Conservation (phyloP, 2,113 vertebrate genomes). For the Gasterosteus aculeatus region DNA sequence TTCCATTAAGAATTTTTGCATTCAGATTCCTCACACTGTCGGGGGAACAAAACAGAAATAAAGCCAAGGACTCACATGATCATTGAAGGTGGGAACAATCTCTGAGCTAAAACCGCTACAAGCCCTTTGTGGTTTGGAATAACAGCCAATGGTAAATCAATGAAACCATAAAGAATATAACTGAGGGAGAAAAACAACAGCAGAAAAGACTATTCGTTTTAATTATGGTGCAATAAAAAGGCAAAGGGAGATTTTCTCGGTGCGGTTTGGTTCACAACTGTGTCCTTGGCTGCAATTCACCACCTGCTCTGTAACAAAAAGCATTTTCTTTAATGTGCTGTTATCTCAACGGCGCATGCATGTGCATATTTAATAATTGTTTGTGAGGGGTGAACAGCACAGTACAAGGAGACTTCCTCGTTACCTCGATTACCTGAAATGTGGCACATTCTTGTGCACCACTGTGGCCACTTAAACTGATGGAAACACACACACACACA, state of each 20-base stretch:
- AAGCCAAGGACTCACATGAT: conserved; percentile 45
- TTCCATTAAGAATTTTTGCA: conserved; percentile 12
- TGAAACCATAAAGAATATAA: conserved; percentile 55
- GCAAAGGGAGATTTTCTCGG: conserved; percentile 50
- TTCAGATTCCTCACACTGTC: conserved; percentile 47
- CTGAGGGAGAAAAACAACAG: conserved; percentile 53
- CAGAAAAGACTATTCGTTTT: conserved; percentile 70
- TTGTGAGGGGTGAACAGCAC: too few relatives aligned
- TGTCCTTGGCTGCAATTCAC: conserved; percentile 69
- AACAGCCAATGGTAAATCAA: conserved; percentile 72
- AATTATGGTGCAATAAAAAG: conserved; percentile 67
- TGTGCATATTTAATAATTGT: not conserved
- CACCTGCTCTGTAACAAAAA: conserved; percentile 65
- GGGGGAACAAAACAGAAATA: conserved; percentile 28
- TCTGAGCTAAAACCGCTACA: conserved; percentile 57
- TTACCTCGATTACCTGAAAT: too few relatives aligned
- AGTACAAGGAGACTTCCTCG: too few relatives aligned
- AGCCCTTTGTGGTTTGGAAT: conserved; percentile 50
- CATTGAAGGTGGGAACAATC: conserved; percentile 44
- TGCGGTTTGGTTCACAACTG: conserved; percentile 49
- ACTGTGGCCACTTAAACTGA: not conserved
- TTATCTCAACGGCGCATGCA: conserved; percentile 1
- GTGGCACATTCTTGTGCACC: not conserved
- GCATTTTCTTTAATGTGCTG: conserved; percentile 50
- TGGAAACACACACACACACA: not conserved